These are phyloP conservation scores for Mormoops blainvillei DNA, from an alignment of 2,113 vertebrate genomes.

Conservation along the genomic window DNA sequence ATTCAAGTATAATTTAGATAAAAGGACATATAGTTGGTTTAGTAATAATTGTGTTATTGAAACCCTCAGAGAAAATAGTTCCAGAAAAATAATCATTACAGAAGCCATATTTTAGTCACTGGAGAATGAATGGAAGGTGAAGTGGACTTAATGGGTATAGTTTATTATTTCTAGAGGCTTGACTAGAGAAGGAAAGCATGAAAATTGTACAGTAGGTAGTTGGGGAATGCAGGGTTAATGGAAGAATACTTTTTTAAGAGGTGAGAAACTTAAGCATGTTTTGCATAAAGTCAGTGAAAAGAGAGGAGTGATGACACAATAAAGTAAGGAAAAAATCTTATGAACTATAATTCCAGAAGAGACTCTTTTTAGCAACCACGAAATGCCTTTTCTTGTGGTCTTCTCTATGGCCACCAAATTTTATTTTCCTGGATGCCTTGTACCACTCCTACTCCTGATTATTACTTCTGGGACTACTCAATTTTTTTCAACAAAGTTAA, in stretches of 20 bases:
- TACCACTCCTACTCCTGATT: neutral
- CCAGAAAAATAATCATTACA: neutral
- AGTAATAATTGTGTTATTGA: neutral
- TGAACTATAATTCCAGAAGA: neutral
- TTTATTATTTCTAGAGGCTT: neutral
- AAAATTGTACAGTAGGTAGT: neutral
- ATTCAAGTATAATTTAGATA: neutral
- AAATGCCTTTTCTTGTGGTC: neutral
- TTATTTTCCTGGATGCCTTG: neutral
- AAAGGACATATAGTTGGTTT: neutral
- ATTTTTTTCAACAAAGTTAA: neutral
- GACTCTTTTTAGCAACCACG: neutral
- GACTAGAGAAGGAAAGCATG: neutral
- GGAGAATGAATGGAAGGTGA: neutral
- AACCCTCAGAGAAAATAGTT: neutral
- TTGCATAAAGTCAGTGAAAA: neutral
- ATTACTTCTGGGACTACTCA: neutral
- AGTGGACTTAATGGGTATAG: no score
- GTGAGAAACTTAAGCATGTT: neutral
- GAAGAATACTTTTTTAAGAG: neutral
- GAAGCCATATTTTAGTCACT: neutral
- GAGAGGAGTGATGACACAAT: neutral
- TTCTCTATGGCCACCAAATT: neutral
- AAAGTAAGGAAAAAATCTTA: rapidly evolving
- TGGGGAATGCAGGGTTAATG: neutral